Evolutionary conservation across 2,113 vertebrate genomes (phyloP), one percentile per base, ranked within the genome.

Genomic region (Trichomycterus rosablanca): DNA sequence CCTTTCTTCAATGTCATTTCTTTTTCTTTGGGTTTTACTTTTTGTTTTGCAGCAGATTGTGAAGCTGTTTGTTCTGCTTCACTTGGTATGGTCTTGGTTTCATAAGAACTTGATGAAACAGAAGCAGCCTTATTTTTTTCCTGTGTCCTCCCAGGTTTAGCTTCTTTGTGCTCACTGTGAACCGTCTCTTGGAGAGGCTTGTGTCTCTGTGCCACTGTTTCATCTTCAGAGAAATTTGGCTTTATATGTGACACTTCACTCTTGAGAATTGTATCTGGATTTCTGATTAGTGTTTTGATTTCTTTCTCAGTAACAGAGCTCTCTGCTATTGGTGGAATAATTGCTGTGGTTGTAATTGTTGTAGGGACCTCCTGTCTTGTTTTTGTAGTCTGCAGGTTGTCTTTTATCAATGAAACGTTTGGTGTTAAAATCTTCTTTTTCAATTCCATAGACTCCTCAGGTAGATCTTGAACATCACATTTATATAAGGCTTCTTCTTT

Each of bases 401-500:
- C n/a, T n/a, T n/a, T n/a, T n/a, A n/a, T n/a, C n/a, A n/a, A n/a
- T n/a, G n/a, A n/a, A n/a, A n/a, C n/a, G n/a, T n/a, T n/a, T 35
- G 34, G 14, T 11, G 34, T 11, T 35, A 35, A 35, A 12, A 45
- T 58, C 20, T 16, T 35, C 11, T 24, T 45, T 32, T 22, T 18
- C 26, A 54, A 5, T 1, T 39, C 39, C 8, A 46, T 18, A 49
- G 54, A 7, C 9, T 70, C 9, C 19, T 56, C 16, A 63, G 14
- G 10, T 26, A 70, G 32, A 71, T 1, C 53, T 3, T 15, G 52
- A 23, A 23, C 53, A 22, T 68, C 14, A 22, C 22, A 11, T 45
- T 61, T 34, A 44, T 53, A 26, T 26, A 30, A 51, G 19, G 70
- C 15, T 30, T 76, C 30, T 42, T 76, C 40, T 2, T 28, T 67